These are phyloP conservation scores for Phymorhynchus buccinoides DNA, from an alignment of 1,140 invertebrate species.

Conservation along the genomic window DNA sequence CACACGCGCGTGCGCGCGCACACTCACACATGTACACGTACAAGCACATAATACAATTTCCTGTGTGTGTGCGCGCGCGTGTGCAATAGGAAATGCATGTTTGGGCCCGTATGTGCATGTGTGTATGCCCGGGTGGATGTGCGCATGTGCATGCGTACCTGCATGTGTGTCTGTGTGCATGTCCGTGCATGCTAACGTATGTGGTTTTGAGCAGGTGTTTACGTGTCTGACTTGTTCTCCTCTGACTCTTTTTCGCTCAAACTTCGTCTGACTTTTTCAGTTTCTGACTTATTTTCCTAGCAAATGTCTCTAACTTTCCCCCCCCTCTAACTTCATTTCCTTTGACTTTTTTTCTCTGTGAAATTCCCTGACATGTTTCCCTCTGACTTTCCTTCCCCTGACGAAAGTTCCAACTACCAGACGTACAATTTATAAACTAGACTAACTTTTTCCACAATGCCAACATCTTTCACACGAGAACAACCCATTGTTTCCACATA, in stretches of 20 bases:
- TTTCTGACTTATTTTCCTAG: not conserved
- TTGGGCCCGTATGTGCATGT: not conserved
- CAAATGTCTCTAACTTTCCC: not conserved
- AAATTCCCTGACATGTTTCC: not conserved
- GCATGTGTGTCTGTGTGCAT: not conserved
- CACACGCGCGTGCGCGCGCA: no score
- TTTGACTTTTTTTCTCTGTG: not conserved
- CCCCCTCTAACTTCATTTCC: not conserved
- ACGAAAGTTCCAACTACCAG: not conserved
- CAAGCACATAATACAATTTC: no score
- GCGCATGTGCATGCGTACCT: not conserved
- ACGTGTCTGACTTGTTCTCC: not conserved
- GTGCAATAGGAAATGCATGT: no score
- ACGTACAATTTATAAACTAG: no score
- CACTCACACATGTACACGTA: no score
- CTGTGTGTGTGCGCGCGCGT: no score
- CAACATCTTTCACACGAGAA: no score
- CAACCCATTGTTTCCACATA: no score
- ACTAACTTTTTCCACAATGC: no score
- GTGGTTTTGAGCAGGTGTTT: no score
- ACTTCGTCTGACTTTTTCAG: not conserved
- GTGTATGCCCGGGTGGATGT: slow-evolving; percentile 1
- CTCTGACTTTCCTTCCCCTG: not conserved
- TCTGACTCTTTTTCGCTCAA: not conserved
- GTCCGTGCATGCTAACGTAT: no score